phyloP scores from a whole-genome alignment of 2,797 vertebrate genomes.

The Arnoldichthys spilopterus region DNA sequence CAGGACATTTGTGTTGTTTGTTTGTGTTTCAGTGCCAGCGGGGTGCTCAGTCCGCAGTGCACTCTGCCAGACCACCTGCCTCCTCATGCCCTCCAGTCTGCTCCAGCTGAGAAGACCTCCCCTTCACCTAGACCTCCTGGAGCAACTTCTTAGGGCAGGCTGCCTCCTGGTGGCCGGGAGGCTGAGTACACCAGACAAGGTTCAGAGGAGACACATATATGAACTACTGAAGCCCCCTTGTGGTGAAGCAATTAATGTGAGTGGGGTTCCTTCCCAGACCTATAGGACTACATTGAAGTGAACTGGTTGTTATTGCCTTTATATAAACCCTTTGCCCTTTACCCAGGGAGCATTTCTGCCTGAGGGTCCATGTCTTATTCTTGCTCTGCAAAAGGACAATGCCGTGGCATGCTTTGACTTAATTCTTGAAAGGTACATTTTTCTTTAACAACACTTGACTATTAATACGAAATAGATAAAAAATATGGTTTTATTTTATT shows the following conservation, averaged over 20 bases:
- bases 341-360: slow-evolving; percentile 59
- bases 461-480: too few relatives aligned
- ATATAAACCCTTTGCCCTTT: slow-evolving; percentile 30
- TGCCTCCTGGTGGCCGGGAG: slow-evolving; percentile 76
- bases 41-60: slow-evolving; percentile 52
- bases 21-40: slow-evolving; percentile 65
- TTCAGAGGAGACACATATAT: slow-evolving; percentile 64
- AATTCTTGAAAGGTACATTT: slow-evolving; percentile 70
- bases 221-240: slow-evolving; percentile 50
- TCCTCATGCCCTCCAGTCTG: slow-evolving; percentile 69
- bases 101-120: slow-evolving; percentile 57
- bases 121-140: slow-evolving; percentile 65
- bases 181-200: slow-evolving; percentile 62
- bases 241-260: slow-evolving; percentile 22
- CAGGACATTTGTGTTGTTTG: slow-evolving; percentile 56
- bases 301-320: neutral
- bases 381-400: slow-evolving; percentile 69
- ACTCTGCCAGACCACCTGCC: slow-evolving; percentile 75
- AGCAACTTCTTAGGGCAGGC: slow-evolving; percentile 65
- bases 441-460: neutral
- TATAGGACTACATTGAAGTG: neutral
- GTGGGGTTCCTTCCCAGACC: too few relatives aligned
- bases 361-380: slow-evolving; percentile 66
- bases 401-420: slow-evolving; percentile 61
- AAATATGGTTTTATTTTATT: too few relatives aligned